These are phyloP conservation scores for Chymomyza amoena DNA, from an alignment of 2,888 invertebrate genomes.

Conservation along the genomic window DNA sequence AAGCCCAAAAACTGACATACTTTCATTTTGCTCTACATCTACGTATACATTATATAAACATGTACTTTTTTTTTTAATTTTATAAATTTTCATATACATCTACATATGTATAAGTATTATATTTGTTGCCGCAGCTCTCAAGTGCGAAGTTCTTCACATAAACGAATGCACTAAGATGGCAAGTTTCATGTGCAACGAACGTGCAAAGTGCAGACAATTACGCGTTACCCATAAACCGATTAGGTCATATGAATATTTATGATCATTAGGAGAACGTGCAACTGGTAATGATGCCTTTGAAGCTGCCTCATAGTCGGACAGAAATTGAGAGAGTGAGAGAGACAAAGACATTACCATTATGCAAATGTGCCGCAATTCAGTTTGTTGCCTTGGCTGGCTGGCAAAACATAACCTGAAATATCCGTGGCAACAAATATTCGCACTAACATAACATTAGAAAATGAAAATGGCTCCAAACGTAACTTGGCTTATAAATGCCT, in stretches of 20 bases:
- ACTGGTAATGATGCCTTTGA: slow-evolving; percentile 15
- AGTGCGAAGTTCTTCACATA: slow-evolving; percentile 5
- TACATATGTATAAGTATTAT: background rate
- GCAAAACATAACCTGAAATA: background rate
- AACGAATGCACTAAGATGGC: background rate
- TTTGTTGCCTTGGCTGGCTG: background rate
- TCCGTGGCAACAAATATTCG: background rate
- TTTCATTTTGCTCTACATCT: background rate
- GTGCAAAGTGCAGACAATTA: slow-evolving; percentile 53
- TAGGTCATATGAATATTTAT: slow-evolving; percentile 66
- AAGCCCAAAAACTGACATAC: slow-evolving; percentile 21
- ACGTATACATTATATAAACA: background rate
- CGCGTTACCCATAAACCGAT: slow-evolving; percentile 58
- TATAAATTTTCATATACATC: background rate
- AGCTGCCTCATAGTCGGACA: background rate
- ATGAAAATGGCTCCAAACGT: background rate
- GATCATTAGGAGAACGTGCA: slow-evolving; percentile 38
- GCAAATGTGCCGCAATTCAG: background rate
- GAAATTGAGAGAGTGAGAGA: background rate
- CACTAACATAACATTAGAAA: background rate
- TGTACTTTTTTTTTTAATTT: background rate
- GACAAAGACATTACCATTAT: background rate
- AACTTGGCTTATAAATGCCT: background rate
- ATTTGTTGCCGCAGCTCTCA: background rate
- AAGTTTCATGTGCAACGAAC: slow-evolving; percentile 20